These are phyloP conservation scores for Etia nguti DNA, from an alignment of 2,113 vertebrate genomes.

Conservation along the genomic window DNA sequence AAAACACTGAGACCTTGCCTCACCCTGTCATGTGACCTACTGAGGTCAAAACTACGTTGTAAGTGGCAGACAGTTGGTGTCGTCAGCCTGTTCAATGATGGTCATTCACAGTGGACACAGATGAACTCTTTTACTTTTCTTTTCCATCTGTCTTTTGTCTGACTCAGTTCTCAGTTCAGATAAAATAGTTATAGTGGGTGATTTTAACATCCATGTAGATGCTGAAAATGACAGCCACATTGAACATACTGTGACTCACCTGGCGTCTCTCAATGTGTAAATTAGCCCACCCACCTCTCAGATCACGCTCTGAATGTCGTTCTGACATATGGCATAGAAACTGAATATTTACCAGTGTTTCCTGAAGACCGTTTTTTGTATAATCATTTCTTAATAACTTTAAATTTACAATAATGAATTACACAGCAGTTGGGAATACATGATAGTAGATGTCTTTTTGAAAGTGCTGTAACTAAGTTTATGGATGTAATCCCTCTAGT, in stretches of 20 bases:
- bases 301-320: neutral
- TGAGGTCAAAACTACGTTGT: neutral
- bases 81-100: neutral
- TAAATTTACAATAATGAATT: neutral
- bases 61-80: neutral
- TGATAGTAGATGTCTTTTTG: neutral
- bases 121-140: neutral
- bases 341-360: neutral
- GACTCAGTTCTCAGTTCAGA: neutral
- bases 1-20: neutral
- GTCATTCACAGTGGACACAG: neutral
- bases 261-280: neutral
- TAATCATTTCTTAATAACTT: neutral
- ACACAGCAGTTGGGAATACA: neutral
- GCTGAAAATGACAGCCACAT: neutral
- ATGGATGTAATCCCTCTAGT: neutral
- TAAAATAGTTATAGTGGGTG: neutral
- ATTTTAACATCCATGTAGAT: neutral
- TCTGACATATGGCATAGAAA: neutral
- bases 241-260: neutral
- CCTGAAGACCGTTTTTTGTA: neutral
- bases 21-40: neutral
- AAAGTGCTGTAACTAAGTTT: neutral
- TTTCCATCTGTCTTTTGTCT: neutral
- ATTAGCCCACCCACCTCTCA: neutral